Conservation (phyloP, 2,888 invertebrate species). For the Drosophila melanosoma region DNA sequence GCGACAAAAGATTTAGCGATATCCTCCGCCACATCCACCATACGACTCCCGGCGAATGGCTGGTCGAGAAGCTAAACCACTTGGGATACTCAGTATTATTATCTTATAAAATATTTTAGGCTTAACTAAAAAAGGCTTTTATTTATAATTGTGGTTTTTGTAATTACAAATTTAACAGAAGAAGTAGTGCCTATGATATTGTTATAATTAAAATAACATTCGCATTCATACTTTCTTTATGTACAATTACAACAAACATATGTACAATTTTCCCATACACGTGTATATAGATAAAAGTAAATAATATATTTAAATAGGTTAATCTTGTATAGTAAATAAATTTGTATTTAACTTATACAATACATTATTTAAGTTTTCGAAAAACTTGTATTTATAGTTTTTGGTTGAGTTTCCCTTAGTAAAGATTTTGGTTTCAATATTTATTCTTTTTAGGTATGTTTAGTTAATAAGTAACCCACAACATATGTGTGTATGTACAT, state of each 20-base stretch:
- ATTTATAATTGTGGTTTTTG: neutral
- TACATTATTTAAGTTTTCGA: conserved; percentile 58
- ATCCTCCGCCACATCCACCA: too few species aligned
- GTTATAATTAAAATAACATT: conserved; percentile 16
- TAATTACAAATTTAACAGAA: conserved; percentile 13
- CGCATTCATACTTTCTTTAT: conserved; percentile 33
- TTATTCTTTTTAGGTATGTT: conserved; percentile 10
- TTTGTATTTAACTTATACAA: conserved; percentile 5
- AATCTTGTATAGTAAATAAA: conserved; percentile 7
- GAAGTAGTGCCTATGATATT: conserved; percentile 2
- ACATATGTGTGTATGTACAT: neutral
- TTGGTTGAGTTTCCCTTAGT: conserved; percentile 59
- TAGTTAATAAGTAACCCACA: conserved; percentile 4
- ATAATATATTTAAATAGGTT: conserved; percentile 1
- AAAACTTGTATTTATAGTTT: conserved; percentile 62
- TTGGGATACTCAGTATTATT: neutral
- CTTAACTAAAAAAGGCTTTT: conserved; percentile 7
- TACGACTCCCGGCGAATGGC: too few species aligned
- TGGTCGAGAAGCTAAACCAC: too few species aligned
- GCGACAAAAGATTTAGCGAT: too few species aligned
- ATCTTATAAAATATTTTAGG: conserved; percentile 3
- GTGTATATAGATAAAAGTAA: conserved; percentile 11
- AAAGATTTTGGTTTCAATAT: conserved; percentile 61
- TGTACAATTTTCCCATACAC: conserved; percentile 18
- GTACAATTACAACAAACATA: conserved; percentile 49